These are phyloP conservation scores for Danionella cerebrum DNA, from an alignment of 2,113 vertebrate genomes.

Conservation along the genomic window DNA sequence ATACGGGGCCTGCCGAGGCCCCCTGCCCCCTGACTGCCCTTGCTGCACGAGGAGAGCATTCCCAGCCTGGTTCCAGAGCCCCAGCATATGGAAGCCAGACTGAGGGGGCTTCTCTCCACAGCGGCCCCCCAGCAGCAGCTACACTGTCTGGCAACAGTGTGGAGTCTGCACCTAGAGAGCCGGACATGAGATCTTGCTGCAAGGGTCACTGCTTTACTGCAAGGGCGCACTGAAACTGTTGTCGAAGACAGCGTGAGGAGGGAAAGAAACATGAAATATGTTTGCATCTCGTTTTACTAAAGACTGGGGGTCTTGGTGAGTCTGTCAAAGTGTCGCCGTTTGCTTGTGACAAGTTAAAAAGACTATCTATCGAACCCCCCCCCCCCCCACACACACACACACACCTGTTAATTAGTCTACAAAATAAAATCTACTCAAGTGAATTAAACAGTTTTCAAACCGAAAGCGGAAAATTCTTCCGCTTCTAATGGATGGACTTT, in stretches of 20 bases:
- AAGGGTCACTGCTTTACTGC: slow-evolving; percentile 32
- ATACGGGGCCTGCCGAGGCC: slow-evolving; percentile 44
- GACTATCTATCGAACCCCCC: neutral
- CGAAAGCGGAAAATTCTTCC: neutral
- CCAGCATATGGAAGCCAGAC: slow-evolving; percentile 64
- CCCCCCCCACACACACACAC: too few species aligned
- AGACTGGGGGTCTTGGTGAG: slow-evolving; percentile 4
- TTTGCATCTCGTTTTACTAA: neutral
- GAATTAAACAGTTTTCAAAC: neutral
- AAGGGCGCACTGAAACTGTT: slow-evolving; percentile 33
- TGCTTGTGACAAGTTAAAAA: neutral
- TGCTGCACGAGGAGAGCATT: slow-evolving; percentile 48
- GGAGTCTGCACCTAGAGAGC: slow-evolving; percentile 35
- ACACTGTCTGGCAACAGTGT: slow-evolving; percentile 39
- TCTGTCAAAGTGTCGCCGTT: neutral
- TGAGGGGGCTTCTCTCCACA: slow-evolving; percentile 43
- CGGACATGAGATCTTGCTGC: slow-evolving; percentile 41
- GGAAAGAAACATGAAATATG: slow-evolving; percentile 25
- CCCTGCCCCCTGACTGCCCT: slow-evolving; percentile 55
- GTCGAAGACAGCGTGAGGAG: slow-evolving; percentile 22
- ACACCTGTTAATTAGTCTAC: neutral
- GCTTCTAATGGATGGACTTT: neutral
- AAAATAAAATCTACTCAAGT: neutral
- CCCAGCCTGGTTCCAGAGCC: slow-evolving; percentile 58
- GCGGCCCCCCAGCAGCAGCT: slow-evolving; percentile 54